These are phyloP conservation scores for Acanthoscelides obtectus DNA, from an alignment of 2,888 invertebrate genomes.

Conservation along the genomic window DNA sequence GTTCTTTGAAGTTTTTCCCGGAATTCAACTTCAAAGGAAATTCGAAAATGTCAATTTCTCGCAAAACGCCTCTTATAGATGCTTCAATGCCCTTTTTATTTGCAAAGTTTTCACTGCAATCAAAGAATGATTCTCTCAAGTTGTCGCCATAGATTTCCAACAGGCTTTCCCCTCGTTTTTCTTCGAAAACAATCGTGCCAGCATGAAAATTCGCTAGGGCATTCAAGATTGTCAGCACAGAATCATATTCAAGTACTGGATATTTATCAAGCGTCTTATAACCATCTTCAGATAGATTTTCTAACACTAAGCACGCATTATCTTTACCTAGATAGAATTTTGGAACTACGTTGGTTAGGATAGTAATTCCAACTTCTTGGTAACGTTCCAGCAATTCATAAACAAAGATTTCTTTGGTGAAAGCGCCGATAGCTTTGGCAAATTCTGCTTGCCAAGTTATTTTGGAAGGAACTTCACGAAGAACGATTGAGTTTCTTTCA, in stretches of 20 bases:
- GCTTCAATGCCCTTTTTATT: constrained; percentile 30
- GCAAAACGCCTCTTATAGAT: constrained; percentile 32
- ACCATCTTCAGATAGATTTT: constrained; percentile 40
- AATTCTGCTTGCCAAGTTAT: constrained; percentile 27
- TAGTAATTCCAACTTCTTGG: constrained; percentile 16
- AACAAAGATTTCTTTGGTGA: constrained; percentile 32
- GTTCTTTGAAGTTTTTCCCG: constrained; percentile 29
- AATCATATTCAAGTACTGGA: constrained; percentile 31
- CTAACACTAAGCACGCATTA: constrained; percentile 41
- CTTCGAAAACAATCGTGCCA: constrained; percentile 40
- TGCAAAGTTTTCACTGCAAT: constrained; percentile 25
- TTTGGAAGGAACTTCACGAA: constrained; percentile 37
- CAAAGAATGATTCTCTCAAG: constrained; percentile 30
- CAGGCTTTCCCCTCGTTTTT: constrained; percentile 22
- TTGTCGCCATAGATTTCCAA: constrained; percentile 23
- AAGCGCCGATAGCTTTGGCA: constrained; percentile 31
- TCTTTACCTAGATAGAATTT: constrained; percentile 37
- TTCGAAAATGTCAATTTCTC: constrained; percentile 32
- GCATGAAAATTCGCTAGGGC: constrained; percentile 42
- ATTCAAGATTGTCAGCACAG: constrained; percentile 32
- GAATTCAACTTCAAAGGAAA: constrained; percentile 29
- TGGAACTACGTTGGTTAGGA: constrained; percentile 35
- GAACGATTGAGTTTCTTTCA: constrained; percentile 23
- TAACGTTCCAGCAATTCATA: constrained; percentile 30
- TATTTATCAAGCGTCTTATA: constrained; percentile 33